Base-by-base conservation (phyloP, 2,888 invertebrate genomes). In the Andricus quercusramuli region DNA sequence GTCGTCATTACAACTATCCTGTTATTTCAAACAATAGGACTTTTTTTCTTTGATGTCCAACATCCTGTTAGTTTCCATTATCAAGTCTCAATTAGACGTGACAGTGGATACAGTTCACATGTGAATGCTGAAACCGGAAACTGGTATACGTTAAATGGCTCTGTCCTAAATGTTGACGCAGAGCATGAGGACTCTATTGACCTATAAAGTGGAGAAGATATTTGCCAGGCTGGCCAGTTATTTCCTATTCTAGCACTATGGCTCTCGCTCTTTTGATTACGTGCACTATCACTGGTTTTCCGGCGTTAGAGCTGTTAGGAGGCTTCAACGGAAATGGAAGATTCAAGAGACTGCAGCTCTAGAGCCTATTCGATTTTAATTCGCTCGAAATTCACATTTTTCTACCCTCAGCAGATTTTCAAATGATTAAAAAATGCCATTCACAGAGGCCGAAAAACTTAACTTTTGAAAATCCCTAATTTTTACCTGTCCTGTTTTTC, bases 81-180 rank as follows among this genome's bases (percentile, higher is more conserved):
- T 32, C 56, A 70, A 47, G 32, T 74, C 74, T 56, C 74, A 56
- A 74, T 56, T 74, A 74, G 51, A 74, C 29, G n/a, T 51, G 25
- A 5, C 15, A 25, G 25, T 25, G 22, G 25, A 62, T 74, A 74
- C 8, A 51, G 74, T 74, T 56, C 56, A 56, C 74, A 56, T 51
- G n/a, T 13, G 32, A 56, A 74, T 56, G 5, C 11, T 32, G 56
- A n/a, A 51, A 74, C n/a, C n/a, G 56, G 74, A 74, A 74, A 74
- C 51, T n/a, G 13, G 32, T 32, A 51, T 74, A 74, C 51, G 51
- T 74, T 74, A 74, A 74, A 79, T 68, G 82, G 82, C 78, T 78
- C 65, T 76, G 81, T 84, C 80, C 79, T 80, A 83, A 85, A 84
- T 85, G 86, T 86, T 87, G 85, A 85, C 87, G 87, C 83, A 85